phyloP scores from a whole-genome alignment of 2,888 invertebrate genomes.

The Xylota sylvarum region DNA sequence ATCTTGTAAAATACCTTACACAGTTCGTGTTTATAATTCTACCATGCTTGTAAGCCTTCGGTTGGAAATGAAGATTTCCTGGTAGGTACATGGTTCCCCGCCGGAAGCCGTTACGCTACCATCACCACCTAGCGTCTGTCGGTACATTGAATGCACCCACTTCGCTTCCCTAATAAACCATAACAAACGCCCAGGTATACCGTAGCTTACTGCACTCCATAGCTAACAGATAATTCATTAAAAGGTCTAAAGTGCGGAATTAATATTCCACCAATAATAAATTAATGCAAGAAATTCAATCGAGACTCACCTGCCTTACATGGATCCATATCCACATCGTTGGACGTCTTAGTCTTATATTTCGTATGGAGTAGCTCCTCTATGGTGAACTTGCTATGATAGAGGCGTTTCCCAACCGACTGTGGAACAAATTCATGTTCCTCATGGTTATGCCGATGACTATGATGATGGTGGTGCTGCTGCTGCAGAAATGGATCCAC shows the following conservation, averaged over 20 bases:
- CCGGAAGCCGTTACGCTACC: neutral
- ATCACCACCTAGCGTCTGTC: neutral
- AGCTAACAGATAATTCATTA: slow-evolving; percentile 33
- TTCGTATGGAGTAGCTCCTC: slow-evolving; percentile 88
- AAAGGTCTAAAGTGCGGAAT: slow-evolving; percentile 39
- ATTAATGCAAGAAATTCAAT: slow-evolving; percentile 54
- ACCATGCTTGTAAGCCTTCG: neutral
- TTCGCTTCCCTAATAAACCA: slow-evolving; percentile 13
- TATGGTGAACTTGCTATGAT: slow-evolving; percentile 86
- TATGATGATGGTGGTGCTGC: slow-evolving; percentile 75
- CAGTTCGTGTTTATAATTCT: too few relatives aligned
- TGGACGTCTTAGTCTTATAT: slow-evolving; percentile 89
- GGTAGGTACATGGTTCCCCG: neutral
- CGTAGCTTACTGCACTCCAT: slow-evolving; percentile 2
- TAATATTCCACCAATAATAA: slow-evolving; percentile 39
- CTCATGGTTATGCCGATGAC: slow-evolving; percentile 69
- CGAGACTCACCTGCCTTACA: slow-evolving; percentile 92
- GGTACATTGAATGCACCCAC: neutral
- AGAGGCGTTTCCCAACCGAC: slow-evolving; percentile 78
- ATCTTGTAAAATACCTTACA: neutral
- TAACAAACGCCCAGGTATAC: slow-evolving; percentile 27
- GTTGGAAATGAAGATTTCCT: neutral
- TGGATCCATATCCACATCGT: slow-evolving; percentile 92
- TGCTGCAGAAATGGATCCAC: slow-evolving; percentile 40
- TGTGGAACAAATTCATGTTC: slow-evolving; percentile 59